Evolutionary conservation across 2,113 vertebrate species (phyloP), one percentile per base, ranked within the genome.

Genomic region (Macquaria australasica): DNA sequence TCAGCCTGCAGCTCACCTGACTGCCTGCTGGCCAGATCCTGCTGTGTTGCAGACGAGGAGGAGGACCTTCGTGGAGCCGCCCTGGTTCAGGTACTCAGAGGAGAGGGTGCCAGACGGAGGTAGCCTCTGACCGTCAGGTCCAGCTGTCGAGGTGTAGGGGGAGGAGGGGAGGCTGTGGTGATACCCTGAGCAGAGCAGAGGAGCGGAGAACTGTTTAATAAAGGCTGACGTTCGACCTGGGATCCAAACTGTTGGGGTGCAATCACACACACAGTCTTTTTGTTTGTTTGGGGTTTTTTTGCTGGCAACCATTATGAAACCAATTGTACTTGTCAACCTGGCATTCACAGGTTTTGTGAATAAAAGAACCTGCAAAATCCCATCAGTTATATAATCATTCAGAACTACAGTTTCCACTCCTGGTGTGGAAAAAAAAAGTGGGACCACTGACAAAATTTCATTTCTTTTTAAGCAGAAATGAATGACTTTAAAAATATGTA

Each of bases 1-100:
- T 28, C 16, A 12, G 18, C 10, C 8, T 7, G 59, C 4, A 37
- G 78, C 85, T 90, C 94, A 99, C 98, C 98, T 97, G 93, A 95
- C 84, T 0, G 96, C 97, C 75, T 95, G 96, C 48, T 95, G 93
- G 5, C 96, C 97, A 0, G 94, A 86, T 5, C 97, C 96, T 0
- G 93, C 94, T 0, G 96, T 91, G 93, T 97, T 97, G 90, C 98
- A 99, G 89, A 98, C 91, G 84, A 99, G 95, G 37, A 99, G 95
- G 28, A 97, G 91, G 80, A 98, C 84, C 91, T 95, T 96, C 37
- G 88, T 69, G 21, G 93, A 86, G 1, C 84, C 66, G 0, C 89
- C 89, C 6, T 95, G 92, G 84, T 96, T 95, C 85, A 96, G 94
- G 87, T 95, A 94, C 77, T 97, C 97, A 0, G 96, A 96, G 72